Conservation (phyloP, 2,888 invertebrate genomes). For the Apodemia duryi region DNA sequence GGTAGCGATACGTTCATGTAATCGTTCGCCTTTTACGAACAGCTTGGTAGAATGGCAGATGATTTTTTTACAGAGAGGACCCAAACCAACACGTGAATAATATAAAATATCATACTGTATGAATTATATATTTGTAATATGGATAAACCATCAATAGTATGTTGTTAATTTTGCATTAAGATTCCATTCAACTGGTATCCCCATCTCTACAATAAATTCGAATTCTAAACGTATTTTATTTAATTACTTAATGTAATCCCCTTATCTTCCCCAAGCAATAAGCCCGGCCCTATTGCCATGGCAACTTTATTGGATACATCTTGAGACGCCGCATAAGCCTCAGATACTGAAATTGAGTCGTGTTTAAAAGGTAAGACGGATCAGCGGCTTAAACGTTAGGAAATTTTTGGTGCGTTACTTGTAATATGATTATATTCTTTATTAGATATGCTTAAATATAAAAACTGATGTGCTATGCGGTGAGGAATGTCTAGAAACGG, state of each 20-base stretch:
- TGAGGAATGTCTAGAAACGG: too few species aligned
- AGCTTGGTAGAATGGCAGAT: too few species aligned
- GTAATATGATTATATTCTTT: background rate
- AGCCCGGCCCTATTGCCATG: conserved; percentile 11
- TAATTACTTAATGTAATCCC: conserved; percentile 16
- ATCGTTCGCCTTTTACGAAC: too few species aligned
- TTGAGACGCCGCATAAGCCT: conserved; percentile 8
- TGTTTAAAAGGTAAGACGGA: conserved; percentile 4
- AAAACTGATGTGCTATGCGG: too few species aligned
- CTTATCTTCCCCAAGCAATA: conserved; percentile 9
- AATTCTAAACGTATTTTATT: conserved; percentile 14
- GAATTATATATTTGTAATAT: background rate
- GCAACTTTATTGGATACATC: conserved; percentile 12
- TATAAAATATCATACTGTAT: background rate
- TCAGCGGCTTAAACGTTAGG: background rate
- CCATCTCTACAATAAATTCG: background rate
- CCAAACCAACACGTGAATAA: too few species aligned
- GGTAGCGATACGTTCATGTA: too few species aligned
- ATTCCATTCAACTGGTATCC: conserved; percentile 4
- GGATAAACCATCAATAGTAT: background rate
- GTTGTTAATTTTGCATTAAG: background rate
- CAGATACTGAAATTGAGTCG: conserved; percentile 11
- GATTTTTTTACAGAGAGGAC: too few species aligned
- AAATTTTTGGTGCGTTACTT: background rate
- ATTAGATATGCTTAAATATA: too few species aligned